Evolutionary conservation across 2,888 invertebrate genomes (phyloP), one percentile per base, ranked within the genome.

Genomic region (Epinotia brunnichana): DNA sequence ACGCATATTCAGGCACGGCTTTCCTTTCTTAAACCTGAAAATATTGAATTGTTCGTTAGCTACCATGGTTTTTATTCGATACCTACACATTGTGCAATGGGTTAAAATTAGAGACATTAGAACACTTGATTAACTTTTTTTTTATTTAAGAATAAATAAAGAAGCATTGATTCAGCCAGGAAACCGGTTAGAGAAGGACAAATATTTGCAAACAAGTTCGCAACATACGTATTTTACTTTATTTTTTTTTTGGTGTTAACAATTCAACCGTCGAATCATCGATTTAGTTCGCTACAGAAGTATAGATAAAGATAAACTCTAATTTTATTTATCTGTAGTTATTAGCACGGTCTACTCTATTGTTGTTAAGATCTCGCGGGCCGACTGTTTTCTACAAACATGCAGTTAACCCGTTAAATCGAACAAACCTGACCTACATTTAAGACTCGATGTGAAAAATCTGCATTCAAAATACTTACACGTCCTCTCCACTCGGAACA

Each of bases 401-500:
- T 17, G 19, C 29, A 62, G 44, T 69, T 41, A 75, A 69, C 75
- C 77, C 77, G 74, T 77, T 80, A 81, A 84, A 83, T 82, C 84
- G 83, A 79, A 79, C 79, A 76, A 76, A 76, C 75, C 71, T 87
- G 88, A 86, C 89, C 88, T 82, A 89, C 85, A 84, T 89, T 80
- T 39, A 13, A 39, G 41, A 56, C 66, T 35, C 73, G 80, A 82
- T 79, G 82, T 84, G 81, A 84, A 83, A 76, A 82, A 81, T 81
- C 85, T 75, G 70, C 74, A 77, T 48, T 57, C 59, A 76, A 80
- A 81, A 82, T 86, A 87, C 84, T 85, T 86, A 91, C 91, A 80
- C 85, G 83, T 78, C 77, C 79, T 82, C 80, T 78, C 79, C 77
- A 77, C 79, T 84, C 77, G 76, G 77, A 82, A 85, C 60, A 84